Base-by-base conservation (phyloP, 2,888 invertebrate genomes). In the Harpalus rufipes region DNA sequence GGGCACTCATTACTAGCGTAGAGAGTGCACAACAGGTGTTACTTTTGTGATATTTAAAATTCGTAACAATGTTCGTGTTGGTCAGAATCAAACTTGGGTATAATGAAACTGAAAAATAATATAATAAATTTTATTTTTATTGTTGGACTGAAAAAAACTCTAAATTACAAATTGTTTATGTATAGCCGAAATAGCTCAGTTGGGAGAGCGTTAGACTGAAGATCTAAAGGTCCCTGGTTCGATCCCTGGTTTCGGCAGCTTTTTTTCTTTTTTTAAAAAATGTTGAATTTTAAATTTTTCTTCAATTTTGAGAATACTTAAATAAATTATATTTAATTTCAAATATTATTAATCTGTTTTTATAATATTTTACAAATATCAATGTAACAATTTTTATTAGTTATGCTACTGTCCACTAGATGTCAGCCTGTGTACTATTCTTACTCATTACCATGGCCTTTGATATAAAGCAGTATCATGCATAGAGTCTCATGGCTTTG, bases 161-260 rank as follows among this genome's bases (percentile, higher is more conserved):
- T 51, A 12, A 51, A 51, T 51, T 51, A 12, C 5, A 51, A 8
- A 51, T 10, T 51, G 12, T 51, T 51, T 51, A 51, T 12, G 12
- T 0, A 63, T 5, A 6, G 93, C 93, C 93, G 93, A 93, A 93
- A 93, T 93, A 93, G 93, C 93, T 93, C 93, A 93, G 93, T 93
- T 93, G 93, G 93, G 93, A 93, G 93, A 93, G 93, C 93, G 93
- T 93, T 93, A 93, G 93, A 78, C 78, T 78, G 80, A 81, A 63
- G 81, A 81, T 81, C 81, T 81, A 81, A 81, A 81, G 51, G 65
- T 63, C 81, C 81, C 81, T 41, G 81, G 81, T 81, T 81, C 81
- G 63, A 81, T 81, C 63, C 65, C 81, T 39, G 81, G 81, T 81
- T 81, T 81, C 81, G 81, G 81, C 81, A 81, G 14, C 18, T 72